Evolutionary conservation across 2,113 vertebrate species (phyloP).

Genomic region (Rhea pennata): DNA sequence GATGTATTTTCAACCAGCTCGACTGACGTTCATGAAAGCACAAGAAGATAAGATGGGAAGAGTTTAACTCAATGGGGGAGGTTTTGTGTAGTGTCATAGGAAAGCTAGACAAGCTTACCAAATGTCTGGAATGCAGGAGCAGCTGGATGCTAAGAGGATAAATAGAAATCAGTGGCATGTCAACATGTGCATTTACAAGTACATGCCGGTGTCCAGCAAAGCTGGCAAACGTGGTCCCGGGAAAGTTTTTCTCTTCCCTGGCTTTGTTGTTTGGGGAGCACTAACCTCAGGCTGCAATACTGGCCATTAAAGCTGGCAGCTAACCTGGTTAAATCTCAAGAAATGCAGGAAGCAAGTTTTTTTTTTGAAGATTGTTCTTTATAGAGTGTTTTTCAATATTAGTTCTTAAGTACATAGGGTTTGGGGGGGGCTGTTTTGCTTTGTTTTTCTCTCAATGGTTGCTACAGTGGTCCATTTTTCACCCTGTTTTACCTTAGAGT

Average conservation of each 20-base stretch:
- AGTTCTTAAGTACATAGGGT: background rate
- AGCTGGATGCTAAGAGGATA: background rate
- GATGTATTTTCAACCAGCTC: background rate
- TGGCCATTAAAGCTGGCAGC: background rate
- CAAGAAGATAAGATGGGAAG: background rate
- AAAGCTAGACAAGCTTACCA: background rate
- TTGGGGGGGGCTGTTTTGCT: too few relatives aligned
- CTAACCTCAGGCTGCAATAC: too few relatives aligned
- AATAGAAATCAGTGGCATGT: background rate
- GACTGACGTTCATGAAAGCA: background rate
- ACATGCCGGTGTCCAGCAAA: background rate
- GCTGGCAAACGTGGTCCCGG: rapidly evolving
- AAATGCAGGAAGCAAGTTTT: background rate
- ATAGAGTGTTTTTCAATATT: background rate
- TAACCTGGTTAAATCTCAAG: background rate
- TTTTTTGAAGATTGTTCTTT: background rate
- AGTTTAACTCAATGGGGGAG: background rate
- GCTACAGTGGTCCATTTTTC: background rate
- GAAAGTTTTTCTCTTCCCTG: background rate
- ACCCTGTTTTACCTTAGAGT: background rate
- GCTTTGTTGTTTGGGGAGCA: background rate
- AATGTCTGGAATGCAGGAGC: background rate
- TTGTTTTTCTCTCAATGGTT: background rate
- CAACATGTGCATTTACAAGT: rapidly evolving
- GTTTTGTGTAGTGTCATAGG: rapidly evolving